Base-by-base conservation (phyloP, 2,113 vertebrate species). In the Himantopus leucocephalus region DNA sequence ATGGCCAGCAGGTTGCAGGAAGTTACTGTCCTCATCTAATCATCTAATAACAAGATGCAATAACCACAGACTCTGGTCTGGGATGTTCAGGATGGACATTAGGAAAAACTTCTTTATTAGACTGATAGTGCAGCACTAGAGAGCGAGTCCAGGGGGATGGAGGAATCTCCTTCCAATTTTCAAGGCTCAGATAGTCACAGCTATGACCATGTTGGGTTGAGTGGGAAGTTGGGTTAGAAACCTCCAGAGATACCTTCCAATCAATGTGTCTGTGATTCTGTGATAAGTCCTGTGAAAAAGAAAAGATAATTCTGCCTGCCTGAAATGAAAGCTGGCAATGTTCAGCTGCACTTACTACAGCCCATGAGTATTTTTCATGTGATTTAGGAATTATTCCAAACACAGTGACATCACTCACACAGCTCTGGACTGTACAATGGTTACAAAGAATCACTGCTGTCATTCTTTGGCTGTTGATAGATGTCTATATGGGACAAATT, bases 281-380 rank as follows among this genome's bases (percentile, higher is more conserved):
- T 83, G 79, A 17, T 63, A 90, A 81, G 43, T 75, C 48, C 62
- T 12, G 29, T 78, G 56, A 78, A 85, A 93, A 88, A 88, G 24
- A 58, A 67, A 72, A 82, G 58, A 88, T 47, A 82, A 37, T 73
- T 90, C 67, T 94, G 76, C 79, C 47, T 94, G 91, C n/a, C 47
- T 92, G 85, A 84, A 95, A 71, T 86, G 63, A 95, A 91, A 86
- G 56, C 83, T 96, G 94, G 72, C 83, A 71, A 95, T 60, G 17
- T 71, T 86, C 76, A 86, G 30, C 37, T 74, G 47, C 43, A 70
- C 50, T 97, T 95, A 95, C 50, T 94, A 58, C 79, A 96, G 68
- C 45, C 39, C 68, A n/a, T 92, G 91, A 96, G 88, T 97, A 92
- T 94, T 96, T 96, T 96, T 96, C 94, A 96, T 96, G 92, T 97